Percentiles rank a stretch among this genome's conserved stretches.
Conservation (phyloP, 2,113 vertebrate genomes). For the Siniperca knerii region DNA sequence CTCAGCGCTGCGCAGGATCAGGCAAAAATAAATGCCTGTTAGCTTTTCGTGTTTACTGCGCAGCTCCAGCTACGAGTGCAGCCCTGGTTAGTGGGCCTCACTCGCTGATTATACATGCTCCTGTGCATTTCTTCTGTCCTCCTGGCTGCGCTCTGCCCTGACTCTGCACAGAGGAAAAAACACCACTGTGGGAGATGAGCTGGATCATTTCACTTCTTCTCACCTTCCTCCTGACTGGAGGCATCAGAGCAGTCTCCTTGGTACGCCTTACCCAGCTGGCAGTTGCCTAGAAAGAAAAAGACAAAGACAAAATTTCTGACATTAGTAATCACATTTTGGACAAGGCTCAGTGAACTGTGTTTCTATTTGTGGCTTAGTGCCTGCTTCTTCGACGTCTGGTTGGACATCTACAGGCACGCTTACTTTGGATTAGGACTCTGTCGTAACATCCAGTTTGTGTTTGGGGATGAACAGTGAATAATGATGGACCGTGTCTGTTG, state of each 20-base stretch:
- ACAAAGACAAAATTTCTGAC: not conserved
- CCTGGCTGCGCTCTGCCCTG: not conserved
- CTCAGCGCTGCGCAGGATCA: conserved; percentile 18
- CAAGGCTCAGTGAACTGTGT: not conserved
- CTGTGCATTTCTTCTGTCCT: not conserved
- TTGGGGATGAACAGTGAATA: too few species aligned
- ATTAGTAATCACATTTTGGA: not conserved
- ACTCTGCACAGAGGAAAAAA: not conserved
- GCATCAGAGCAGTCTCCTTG: conserved; percentile 93
- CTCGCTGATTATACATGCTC: not conserved
- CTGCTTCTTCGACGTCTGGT: not conserved
- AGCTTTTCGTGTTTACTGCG: conserved; percentile 26
- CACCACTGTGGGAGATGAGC: not conserved
- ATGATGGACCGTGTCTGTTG: too few species aligned
- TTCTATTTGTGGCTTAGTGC: not conserved
- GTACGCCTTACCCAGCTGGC: conserved; percentile 85
- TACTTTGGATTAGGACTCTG: too few species aligned
- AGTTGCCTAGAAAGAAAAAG: conserved; percentile 84
- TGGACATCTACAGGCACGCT: not conserved
- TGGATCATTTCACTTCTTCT: not conserved
- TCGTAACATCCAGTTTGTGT: too few species aligned
- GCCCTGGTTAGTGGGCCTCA: not conserved
- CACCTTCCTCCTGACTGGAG: conserved; percentile 97
- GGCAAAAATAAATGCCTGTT: conserved; percentile 33
- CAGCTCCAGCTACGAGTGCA: not conserved